A percentile compares a stretch with the other conserved stretches of the same genome.
Evolutionary conservation across 2,888 invertebrate species (phyloP).

Genomic region (Drosophila percnosoma): DNA sequence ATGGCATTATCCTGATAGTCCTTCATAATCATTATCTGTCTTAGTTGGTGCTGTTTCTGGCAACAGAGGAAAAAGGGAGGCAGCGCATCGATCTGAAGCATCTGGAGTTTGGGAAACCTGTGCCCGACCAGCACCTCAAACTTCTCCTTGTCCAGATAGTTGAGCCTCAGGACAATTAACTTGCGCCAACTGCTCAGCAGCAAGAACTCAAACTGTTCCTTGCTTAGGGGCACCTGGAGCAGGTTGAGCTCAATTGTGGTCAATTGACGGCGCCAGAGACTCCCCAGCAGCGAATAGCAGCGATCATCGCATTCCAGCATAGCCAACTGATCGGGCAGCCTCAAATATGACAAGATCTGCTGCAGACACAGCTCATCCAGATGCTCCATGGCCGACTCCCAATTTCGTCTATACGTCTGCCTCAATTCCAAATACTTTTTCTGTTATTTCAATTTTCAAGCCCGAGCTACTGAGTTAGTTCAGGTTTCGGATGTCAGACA

Average conservation of each 20-base stretch:
- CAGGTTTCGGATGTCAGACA: not conserved
- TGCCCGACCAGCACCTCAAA: conserved; percentile 43
- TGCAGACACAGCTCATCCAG: conserved; percentile 66
- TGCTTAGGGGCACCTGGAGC: conserved; percentile 49
- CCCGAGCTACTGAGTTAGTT: conserved; percentile 27
- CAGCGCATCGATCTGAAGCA: conserved; percentile 60
- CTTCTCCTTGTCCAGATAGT: conserved; percentile 47
- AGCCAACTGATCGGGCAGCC: conserved; percentile 59
- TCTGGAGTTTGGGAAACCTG: conserved; percentile 56
- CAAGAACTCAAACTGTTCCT: conserved; percentile 44
- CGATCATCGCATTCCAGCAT: conserved; percentile 58
- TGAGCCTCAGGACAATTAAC: conserved; percentile 40
- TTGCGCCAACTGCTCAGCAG: conserved; percentile 24
- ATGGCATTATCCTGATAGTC: not conserved
- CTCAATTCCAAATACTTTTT: not conserved
- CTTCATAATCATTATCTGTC: conserved; percentile 14
- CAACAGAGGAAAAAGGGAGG: conserved; percentile 62
- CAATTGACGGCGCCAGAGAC: conserved; percentile 57
- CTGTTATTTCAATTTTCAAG: not conserved
- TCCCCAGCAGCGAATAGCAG: conserved; percentile 47
- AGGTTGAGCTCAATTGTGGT: conserved; percentile 53
- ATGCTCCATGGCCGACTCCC: conserved; percentile 51
- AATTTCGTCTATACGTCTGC: not conserved
- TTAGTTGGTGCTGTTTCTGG: conserved; percentile 37
- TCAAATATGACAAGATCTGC: conserved; percentile 44